A percentile compares a stretch with the other conserved stretches of the same genome.
These are phyloP conservation scores for Brachirus orientalis DNA, from an alignment of 2,113 vertebrate genomes.

Conservation along the genomic window DNA sequence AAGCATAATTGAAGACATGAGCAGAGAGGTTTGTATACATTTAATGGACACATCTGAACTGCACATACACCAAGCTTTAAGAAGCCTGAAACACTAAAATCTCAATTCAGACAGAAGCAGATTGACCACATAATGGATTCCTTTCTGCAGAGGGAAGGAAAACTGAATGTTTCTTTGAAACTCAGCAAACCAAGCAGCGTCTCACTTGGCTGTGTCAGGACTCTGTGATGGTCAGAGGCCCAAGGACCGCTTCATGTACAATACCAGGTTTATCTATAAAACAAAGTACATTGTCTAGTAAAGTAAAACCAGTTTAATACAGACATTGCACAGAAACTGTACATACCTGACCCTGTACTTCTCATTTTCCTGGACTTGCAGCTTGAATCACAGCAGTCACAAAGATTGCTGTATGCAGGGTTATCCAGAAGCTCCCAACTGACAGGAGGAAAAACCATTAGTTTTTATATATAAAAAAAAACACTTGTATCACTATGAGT, in stretches of 20 bases:
- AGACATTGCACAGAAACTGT: background rate
- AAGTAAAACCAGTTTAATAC: rapidly evolving
- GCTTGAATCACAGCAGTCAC: conserved; percentile 75
- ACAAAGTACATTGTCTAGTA: background rate
- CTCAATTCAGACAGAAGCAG: background rate
- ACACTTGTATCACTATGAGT: too few relatives aligned
- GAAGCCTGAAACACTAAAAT: conserved; percentile 31
- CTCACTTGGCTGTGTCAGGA: conserved; percentile 1
- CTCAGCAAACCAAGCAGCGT: background rate
- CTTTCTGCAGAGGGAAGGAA: conserved; percentile 15
- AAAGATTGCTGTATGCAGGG: conserved; percentile 48
- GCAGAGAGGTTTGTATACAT: background rate
- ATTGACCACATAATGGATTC: background rate
- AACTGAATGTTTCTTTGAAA: too few relatives aligned
- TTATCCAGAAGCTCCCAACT: conserved; percentile 80
- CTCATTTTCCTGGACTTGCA: conserved; percentile 65
- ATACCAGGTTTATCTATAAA: conserved; percentile 40
- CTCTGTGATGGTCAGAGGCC: conserved; percentile 66
- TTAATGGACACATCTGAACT: conserved; percentile 33
- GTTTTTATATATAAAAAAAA: too few relatives aligned
- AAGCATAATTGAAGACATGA: background rate
- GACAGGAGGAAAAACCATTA: background rate
- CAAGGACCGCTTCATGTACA: conserved; percentile 59
- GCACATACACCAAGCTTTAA: conserved; percentile 1
- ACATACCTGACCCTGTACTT: conserved; percentile 49